Percentiles rank a stretch among this genome's conserved stretches.
Evolutionary conservation across 2,797 vertebrate genomes (phyloP).

Genomic region (Taeniopygia guttata): DNA sequence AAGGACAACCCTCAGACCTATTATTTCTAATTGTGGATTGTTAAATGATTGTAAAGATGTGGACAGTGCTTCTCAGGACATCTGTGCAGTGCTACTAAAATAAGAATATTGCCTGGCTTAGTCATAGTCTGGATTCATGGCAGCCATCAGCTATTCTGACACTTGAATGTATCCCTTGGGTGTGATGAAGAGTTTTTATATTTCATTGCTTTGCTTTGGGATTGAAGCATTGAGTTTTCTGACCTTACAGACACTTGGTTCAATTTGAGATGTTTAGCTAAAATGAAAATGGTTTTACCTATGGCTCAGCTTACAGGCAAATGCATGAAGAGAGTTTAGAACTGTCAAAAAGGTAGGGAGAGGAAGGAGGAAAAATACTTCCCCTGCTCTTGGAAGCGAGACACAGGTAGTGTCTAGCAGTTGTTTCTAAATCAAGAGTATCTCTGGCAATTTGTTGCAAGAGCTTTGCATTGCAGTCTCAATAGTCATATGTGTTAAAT

Average conservation of each 20-base stretch:
- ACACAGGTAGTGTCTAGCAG: neutral
- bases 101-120: neutral
- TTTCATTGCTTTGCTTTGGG: neutral
- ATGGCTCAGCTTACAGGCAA: constrained; percentile 59
- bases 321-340: neutral
- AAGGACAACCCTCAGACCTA: neutral
- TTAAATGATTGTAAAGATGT: neutral
- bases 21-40: neutral
- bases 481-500: neutral
- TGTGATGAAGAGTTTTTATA: neutral
- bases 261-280: constrained; percentile 15
- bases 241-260: constrained; percentile 26
- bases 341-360: neutral
- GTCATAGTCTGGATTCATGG: constrained; percentile 26
- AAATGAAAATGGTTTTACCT: constrained; percentile 44
- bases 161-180: neutral
- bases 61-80: neutral
- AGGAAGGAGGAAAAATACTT: neutral
- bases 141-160: constrained; percentile 16
- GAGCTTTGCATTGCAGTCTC: neutral
- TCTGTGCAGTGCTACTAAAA: neutral
- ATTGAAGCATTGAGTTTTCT: constrained; percentile 1
- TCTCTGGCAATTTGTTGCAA: neutral
- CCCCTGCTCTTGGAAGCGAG: neutral
- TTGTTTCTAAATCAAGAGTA: neutral